phyloP scores from a whole-genome alignment of 1,140 invertebrate genomes.

The Cydia fagiglandana region DNA sequence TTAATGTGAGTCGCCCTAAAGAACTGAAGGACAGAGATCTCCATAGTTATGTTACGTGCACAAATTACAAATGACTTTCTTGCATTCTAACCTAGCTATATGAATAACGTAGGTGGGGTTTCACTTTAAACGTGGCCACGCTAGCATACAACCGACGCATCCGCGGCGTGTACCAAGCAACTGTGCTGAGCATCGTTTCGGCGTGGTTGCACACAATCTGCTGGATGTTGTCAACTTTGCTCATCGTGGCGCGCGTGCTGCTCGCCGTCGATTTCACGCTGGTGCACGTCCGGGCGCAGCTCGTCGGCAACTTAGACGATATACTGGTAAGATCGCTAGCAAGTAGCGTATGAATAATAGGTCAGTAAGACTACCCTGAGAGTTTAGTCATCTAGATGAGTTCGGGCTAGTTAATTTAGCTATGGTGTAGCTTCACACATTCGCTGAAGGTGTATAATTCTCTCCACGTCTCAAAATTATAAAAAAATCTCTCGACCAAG shows the following conservation, averaged over 20 bases:
- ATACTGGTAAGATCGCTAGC: constrained; percentile 53
- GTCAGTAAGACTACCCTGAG: neutral
- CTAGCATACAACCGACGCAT: constrained; percentile 63
- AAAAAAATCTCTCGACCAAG: too few relatives aligned
- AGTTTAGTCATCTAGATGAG: neutral
- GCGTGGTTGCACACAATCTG: constrained; percentile 72
- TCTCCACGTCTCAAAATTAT: too few relatives aligned
- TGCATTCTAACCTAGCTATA: neutral
- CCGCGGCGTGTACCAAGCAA: constrained; percentile 68
- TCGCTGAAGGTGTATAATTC: too few relatives aligned
- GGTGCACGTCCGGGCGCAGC: constrained; percentile 57
- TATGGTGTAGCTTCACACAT: too few relatives aligned
- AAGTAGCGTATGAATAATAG: too few relatives aligned
- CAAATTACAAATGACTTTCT: neutral
- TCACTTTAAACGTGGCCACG: constrained; percentile 65
- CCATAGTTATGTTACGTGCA: too few relatives aligned
- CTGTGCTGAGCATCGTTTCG: constrained; percentile 56
- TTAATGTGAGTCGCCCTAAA: too few relatives aligned
- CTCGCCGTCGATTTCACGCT: constrained; percentile 72
- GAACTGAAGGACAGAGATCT: too few relatives aligned
- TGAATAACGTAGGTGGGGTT: constrained; percentile 54
- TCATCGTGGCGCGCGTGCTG: constrained; percentile 57
- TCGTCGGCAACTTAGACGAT: constrained; percentile 59
- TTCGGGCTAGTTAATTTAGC: too few relatives aligned
- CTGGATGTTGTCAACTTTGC: constrained; percentile 62